Percentiles rank a stretch among this genome's conserved stretches.
phyloP scores from a whole-genome alignment of 2,888 invertebrate genomes.

The Sminthurinus aureus region DNA sequence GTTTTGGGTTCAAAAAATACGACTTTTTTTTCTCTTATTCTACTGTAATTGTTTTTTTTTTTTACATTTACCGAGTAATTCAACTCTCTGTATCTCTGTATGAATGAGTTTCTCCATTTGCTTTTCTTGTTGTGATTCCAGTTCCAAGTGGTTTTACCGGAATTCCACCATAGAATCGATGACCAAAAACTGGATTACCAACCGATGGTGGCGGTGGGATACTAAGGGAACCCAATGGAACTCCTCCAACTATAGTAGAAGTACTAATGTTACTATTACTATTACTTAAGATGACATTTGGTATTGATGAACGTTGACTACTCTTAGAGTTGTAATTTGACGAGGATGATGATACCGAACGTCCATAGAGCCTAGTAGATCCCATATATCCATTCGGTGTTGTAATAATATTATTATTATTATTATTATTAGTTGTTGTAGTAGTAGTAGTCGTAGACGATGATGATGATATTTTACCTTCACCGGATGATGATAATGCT shows the following conservation, averaged over 20 bases:
- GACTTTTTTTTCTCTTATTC: no score
- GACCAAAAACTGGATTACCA: conserved; percentile 31
- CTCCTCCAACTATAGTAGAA: conserved; percentile 36
- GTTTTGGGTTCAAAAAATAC: no score
- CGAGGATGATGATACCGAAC: not conserved
- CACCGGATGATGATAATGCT: not conserved
- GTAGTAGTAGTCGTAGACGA: not conserved
- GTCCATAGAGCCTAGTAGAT: not conserved
- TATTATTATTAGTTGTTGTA: not conserved
- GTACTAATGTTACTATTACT: not conserved
- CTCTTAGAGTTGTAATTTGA: not conserved
- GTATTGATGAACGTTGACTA: not conserved
- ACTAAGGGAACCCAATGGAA: conserved; percentile 21
- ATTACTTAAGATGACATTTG: not conserved
- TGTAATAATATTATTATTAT: not conserved
- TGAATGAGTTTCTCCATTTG: not conserved
- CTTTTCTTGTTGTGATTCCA: not conserved
- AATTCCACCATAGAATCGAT: conserved; percentile 18
- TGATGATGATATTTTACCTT: not conserved
- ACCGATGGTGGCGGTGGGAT: conserved; percentile 13
- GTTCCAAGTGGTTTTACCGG: not conserved
- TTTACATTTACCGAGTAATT: not conserved
- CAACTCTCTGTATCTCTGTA: not conserved
- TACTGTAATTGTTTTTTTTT: no score
- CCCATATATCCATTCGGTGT: not conserved